Percentiles rank a stretch among this genome's conserved stretches.
phyloP scores from a whole-genome alignment of 64 coral and sea anemone species.

The Montipora cactus region DNA sequence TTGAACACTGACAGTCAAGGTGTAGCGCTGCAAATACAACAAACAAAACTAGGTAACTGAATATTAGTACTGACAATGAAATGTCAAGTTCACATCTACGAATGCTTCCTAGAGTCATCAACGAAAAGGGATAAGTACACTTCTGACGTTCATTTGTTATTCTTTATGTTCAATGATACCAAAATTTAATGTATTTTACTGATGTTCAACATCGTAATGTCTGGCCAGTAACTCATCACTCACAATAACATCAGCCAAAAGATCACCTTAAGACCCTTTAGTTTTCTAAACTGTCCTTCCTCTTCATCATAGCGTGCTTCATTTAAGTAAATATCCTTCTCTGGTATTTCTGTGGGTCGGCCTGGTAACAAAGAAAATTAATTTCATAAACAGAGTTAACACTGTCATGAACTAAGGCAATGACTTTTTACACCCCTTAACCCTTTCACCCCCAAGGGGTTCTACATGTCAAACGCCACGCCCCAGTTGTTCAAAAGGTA shows the following conservation, averaged over 20 bases:
- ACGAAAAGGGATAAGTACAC: too few species aligned
- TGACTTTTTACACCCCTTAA: too few species aligned
- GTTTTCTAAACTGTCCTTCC: constrained; percentile 97
- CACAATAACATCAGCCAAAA: background rate
- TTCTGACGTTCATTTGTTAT: too few species aligned
- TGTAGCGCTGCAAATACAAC: constrained; percentile 74
- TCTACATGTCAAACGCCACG: too few species aligned
- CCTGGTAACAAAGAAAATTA: constrained; percentile 46
- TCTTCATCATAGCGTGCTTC: constrained; percentile 98
- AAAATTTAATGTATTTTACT: too few species aligned
- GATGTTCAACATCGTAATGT: too few species aligned
- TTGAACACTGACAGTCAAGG: constrained; percentile 80
- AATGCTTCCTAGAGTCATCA: background rate
- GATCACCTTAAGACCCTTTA: constrained; percentile 95
- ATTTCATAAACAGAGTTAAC: background rate
- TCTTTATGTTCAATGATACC: too few species aligned
- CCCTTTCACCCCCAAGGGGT: too few species aligned
- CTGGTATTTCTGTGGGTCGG: constrained; percentile 94
- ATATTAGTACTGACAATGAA: background rate
- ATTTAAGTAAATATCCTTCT: constrained; percentile 94
- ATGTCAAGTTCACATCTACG: background rate
- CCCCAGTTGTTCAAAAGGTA: too few species aligned
- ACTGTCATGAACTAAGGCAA: too few species aligned
- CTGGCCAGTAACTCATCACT: too few species aligned
- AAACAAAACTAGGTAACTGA: background rate